Evolutionary conservation across 2,888 invertebrate species (phyloP).

Genomic region (Serrognathus titanus): DNA sequence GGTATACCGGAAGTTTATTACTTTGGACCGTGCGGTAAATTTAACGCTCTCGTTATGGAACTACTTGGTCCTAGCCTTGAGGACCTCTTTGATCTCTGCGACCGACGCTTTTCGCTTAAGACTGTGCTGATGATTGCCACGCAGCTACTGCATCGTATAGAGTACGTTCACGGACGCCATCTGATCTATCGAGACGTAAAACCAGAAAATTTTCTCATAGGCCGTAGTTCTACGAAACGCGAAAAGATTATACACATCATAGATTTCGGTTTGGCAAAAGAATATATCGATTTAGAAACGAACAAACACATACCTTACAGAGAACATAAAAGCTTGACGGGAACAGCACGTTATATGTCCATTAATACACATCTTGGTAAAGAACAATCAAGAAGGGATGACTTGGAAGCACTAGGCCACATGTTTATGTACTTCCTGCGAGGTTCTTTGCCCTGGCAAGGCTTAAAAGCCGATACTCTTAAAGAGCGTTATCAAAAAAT

Average conservation of each 20-base stretch:
- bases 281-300: constrained; percentile 99
- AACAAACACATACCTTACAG: constrained; percentile 99
- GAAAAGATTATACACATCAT: constrained; percentile 99
- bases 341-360: constrained; percentile 99
- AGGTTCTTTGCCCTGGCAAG: constrained; percentile 99
- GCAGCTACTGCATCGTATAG: constrained; percentile 87
- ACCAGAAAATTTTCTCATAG: constrained; percentile 99
- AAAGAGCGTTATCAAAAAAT: constrained; percentile 99
- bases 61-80: constrained; percentile 69
- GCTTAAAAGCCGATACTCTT: constrained; percentile 97
- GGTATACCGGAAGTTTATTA: constrained; percentile 72
- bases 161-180: constrained; percentile 98
- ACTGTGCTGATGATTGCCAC: constrained; percentile 71
- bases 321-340: constrained; percentile 99
- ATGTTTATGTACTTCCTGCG: constrained; percentile 99
- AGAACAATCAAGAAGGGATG: constrained; percentile 99
- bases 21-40: constrained; percentile 71
- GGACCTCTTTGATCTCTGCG: constrained; percentile 70
- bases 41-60: constrained; percentile 73
- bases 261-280: constrained; percentile 99
- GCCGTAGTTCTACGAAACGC: constrained; percentile 93
- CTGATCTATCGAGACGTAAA: constrained; percentile 99
- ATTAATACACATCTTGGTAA: constrained; percentile 99
- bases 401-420: constrained; percentile 98
- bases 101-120: constrained; percentile 67